phyloP scores from a whole-genome alignment of 1,140 invertebrate species.

The Orchestia grillus region DNA sequence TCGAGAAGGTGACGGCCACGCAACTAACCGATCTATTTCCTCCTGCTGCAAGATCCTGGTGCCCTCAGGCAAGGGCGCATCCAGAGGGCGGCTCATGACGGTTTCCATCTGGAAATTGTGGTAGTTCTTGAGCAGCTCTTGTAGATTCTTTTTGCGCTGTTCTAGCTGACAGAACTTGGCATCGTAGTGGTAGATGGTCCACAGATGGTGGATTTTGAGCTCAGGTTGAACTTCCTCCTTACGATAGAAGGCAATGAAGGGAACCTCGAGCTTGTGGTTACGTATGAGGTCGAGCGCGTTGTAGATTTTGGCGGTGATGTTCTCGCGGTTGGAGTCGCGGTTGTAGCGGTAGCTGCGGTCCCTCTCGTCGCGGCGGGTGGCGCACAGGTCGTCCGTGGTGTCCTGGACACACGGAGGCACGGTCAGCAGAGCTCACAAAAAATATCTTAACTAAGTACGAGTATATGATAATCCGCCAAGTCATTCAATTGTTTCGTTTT shows the following conservation, averaged over 20 bases:
- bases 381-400: slow-evolving; percentile 41
- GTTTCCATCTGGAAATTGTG: slow-evolving; percentile 89
- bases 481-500: no score
- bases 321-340: slow-evolving; percentile 74
- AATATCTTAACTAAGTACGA: no score
- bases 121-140: slow-evolving; percentile 92
- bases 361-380: slow-evolving; percentile 59
- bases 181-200: slow-evolving; percentile 97
- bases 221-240: slow-evolving; percentile 98
- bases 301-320: slow-evolving; percentile 76
- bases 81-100: slow-evolving; percentile 82
- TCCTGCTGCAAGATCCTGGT: slow-evolving; percentile 87
- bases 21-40: slow-evolving; percentile 81
- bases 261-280: slow-evolving; percentile 94
- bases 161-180: slow-evolving; percentile 96
- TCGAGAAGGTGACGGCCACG: not conserved
- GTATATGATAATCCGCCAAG: no score
- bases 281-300: slow-evolving; percentile 96
- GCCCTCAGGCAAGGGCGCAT: slow-evolving; percentile 86
- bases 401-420: not conserved
- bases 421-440: no score
- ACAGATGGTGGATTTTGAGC: slow-evolving; percentile 94
- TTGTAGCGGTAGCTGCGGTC: slow-evolving; percentile 64
- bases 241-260: slow-evolving; percentile 98
- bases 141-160: slow-evolving; percentile 87